A percentile compares a stretch with the other conserved stretches of the same genome.
Evolutionary conservation across 2,888 invertebrate genomes (phyloP).

Genomic region (Cheilosia variabilis): DNA sequence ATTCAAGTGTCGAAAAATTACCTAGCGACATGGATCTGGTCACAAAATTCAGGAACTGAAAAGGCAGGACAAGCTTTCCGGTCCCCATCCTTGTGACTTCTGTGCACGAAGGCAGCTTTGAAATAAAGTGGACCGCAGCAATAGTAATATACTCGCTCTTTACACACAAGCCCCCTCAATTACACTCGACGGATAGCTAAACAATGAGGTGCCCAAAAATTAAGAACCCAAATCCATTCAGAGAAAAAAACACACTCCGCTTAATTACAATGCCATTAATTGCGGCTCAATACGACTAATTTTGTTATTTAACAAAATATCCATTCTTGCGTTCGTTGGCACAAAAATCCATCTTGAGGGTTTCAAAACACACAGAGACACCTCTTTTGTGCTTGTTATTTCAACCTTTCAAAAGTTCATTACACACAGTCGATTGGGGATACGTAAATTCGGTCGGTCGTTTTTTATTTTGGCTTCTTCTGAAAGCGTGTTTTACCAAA

Average conservation of each 20-base stretch:
- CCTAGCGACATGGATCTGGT: too few relatives aligned
- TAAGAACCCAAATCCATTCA: background rate
- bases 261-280: slow-evolving; percentile 59
- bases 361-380: slow-evolving; percentile 33
- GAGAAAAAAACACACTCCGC: slow-evolving; percentile 19
- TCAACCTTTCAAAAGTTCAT: slow-evolving; percentile 56
- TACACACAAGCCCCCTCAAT: slow-evolving; percentile 38
- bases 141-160: background rate
- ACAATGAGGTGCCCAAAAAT: slow-evolving; percentile 7
- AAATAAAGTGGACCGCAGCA: too few relatives aligned
- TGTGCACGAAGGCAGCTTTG: too few relatives aligned
- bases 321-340: slow-evolving; percentile 30
- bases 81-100: too few relatives aligned
- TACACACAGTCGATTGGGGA: background rate
- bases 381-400: slow-evolving; percentile 29
- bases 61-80: too few relatives aligned
- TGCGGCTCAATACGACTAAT: slow-evolving; percentile 60
- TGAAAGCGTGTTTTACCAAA: slow-evolving; percentile 52
- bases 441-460: background rate
- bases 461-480: slow-evolving; percentile 23
- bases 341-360: slow-evolving; percentile 19
- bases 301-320: slow-evolving; percentile 63
- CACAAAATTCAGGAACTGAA: too few relatives aligned
- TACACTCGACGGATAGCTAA: slow-evolving; percentile 12
- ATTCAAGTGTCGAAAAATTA: too few relatives aligned